phyloP scores from a whole-genome alignment of 2,113 vertebrate species.

The Paramormyrops kingsleyae region DNA sequence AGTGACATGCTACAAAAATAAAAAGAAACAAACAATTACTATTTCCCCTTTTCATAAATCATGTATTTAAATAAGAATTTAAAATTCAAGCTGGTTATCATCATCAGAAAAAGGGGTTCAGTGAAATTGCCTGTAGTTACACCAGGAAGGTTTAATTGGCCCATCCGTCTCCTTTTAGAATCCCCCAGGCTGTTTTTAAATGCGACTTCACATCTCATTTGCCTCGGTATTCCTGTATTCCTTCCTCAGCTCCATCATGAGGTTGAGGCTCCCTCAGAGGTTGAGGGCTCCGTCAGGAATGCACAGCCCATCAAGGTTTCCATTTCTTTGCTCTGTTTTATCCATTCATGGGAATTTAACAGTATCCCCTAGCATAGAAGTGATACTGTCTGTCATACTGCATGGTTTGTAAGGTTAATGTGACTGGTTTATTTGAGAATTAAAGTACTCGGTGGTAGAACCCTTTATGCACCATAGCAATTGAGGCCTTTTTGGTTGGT shows the following conservation, averaged over 20 bases:
- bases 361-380: background rate
- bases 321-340: background rate
- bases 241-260: background rate
- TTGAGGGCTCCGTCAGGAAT: background rate
- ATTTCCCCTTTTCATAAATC: background rate
- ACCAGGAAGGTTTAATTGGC: background rate
- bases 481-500: background rate
- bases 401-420: background rate
- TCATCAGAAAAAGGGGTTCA: background rate
- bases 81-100: background rate
- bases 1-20: background rate
- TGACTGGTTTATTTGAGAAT: background rate
- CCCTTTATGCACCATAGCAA: background rate
- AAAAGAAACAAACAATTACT: background rate
- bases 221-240: background rate
- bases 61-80: background rate
- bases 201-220: background rate
- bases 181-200: background rate
- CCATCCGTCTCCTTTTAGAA: background rate
- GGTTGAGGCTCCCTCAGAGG: background rate
- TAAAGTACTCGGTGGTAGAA: background rate
- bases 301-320: background rate
- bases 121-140: background rate
- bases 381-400: background rate
- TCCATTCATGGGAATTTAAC: background rate